A percentile compares a stretch with the other conserved stretches of the same genome.
Evolutionary conservation across 1,140 invertebrate species (phyloP).

Genomic region (Papilio polyxenes): DNA sequence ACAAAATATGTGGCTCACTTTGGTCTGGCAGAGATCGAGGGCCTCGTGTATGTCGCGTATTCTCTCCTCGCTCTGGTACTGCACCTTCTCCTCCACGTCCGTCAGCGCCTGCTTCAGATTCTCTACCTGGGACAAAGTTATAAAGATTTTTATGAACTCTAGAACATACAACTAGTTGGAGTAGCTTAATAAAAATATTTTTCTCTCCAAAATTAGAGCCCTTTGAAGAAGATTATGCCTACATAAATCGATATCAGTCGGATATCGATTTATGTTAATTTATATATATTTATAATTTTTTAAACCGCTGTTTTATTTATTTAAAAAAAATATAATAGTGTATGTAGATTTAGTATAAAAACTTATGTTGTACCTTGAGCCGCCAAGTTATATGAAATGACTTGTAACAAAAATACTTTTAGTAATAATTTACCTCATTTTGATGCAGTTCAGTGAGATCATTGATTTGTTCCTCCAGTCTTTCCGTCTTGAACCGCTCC

Average conservation of each 20-base stretch:
- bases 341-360: no score
- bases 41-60: slow-evolving; percentile 97
- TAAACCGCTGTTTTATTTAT: no score
- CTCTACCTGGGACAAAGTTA: slow-evolving; percentile 84
- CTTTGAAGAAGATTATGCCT: no score
- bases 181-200: neutral
- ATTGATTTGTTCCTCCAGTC: slow-evolving; percentile 97
- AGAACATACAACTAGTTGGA: neutral
- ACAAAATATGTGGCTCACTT: slow-evolving; percentile 81
- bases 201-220: neutral
- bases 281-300: no score
- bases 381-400: neutral
- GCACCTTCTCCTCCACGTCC: slow-evolving; percentile 98
- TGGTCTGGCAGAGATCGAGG: slow-evolving; percentile 96
- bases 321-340: no score
- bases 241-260: no score
- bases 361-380: no score
- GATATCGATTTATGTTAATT: no score
- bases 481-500: slow-evolving; percentile 90
- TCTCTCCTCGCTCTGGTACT: slow-evolving; percentile 98
- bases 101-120: slow-evolving; percentile 96
- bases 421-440: slow-evolving; percentile 82
- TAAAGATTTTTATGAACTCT: neutral
- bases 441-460: slow-evolving; percentile 98
- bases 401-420: no score